These are phyloP conservation scores for Sarotherodon lohbergeri DNA, from an alignment of 2,113 vertebrate species.

Conservation along the genomic window DNA sequence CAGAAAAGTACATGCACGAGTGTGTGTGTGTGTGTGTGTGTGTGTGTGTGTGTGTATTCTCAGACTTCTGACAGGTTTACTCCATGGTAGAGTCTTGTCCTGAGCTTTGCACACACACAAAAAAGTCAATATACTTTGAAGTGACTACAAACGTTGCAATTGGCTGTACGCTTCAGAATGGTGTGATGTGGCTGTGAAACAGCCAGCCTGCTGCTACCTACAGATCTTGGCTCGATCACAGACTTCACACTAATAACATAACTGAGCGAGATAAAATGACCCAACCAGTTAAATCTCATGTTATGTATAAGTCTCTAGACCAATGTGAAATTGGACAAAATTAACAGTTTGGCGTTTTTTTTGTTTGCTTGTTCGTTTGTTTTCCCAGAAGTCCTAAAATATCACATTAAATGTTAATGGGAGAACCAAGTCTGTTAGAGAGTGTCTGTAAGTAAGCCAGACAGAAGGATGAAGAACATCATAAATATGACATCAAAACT, in stretches of 20 bases:
- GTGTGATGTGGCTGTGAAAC: background rate
- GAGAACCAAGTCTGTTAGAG: background rate
- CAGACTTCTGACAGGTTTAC: background rate
- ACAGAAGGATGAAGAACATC: background rate
- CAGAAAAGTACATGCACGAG: background rate
- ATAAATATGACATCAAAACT: background rate
- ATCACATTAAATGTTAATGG: background rate
- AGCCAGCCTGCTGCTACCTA: background rate
- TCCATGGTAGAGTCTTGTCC: background rate
- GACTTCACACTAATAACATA: background rate
- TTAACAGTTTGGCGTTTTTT: fast-evolving
- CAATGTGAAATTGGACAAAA: background rate
- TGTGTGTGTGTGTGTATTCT: background rate
- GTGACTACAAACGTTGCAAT: background rate
- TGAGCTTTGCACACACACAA: background rate
- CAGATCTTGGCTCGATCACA: background rate
- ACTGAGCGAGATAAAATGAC: background rate
- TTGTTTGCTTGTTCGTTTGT: background rate
- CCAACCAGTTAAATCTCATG: background rate
- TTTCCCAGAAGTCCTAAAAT: background rate
- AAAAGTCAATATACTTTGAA: background rate
- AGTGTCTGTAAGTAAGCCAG: background rate
- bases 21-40: background rate
- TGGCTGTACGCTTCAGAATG: background rate
- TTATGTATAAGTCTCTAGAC: background rate